A percentile compares a stretch with the other conserved stretches of the same genome.
These are phyloP conservation scores for Galerucella calmariensis DNA, from an alignment of 2,888 invertebrate species.

Conservation along the genomic window DNA sequence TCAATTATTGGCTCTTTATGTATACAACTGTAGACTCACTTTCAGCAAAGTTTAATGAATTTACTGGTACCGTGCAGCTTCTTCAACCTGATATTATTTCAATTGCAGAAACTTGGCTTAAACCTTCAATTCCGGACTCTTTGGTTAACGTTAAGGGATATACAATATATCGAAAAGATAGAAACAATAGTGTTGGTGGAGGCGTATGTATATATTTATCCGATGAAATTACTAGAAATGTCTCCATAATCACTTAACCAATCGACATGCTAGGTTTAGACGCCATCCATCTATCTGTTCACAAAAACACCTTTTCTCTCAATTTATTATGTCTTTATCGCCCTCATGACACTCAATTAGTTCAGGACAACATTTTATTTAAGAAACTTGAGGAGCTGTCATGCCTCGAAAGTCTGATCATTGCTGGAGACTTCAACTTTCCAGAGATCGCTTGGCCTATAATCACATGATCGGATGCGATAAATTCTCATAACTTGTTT, in stretches of 20 bases:
- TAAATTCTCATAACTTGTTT: conserved; percentile 5
- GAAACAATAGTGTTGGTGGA: no score
- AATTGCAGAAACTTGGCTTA: no score
- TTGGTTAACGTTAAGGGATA: no score
- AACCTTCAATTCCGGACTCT: no score
- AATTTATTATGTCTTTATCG: conserved; percentile 9
- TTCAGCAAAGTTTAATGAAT: no score
- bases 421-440: conserved; percentile 26
- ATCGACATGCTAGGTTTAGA: background rate
- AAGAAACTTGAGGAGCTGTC: conserved; percentile 15
- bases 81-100: no score
- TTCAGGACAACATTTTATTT: background rate
- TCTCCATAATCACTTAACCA: background rate
- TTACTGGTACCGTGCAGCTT: no score
- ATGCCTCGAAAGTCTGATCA: conserved; percentile 13
- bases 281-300: background rate
- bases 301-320: conserved; percentile 9
- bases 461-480: conserved; percentile 3
- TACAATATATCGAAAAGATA: no score
- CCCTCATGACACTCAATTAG: background rate
- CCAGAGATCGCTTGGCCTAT: conserved; percentile 23
- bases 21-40: no score
- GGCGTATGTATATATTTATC: no score
- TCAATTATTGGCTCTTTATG: no score
- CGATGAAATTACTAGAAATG: background rate